These are phyloP conservation scores for Cyaniris semiargus DNA, from an alignment of 2,888 invertebrate species.

Conservation along the genomic window DNA sequence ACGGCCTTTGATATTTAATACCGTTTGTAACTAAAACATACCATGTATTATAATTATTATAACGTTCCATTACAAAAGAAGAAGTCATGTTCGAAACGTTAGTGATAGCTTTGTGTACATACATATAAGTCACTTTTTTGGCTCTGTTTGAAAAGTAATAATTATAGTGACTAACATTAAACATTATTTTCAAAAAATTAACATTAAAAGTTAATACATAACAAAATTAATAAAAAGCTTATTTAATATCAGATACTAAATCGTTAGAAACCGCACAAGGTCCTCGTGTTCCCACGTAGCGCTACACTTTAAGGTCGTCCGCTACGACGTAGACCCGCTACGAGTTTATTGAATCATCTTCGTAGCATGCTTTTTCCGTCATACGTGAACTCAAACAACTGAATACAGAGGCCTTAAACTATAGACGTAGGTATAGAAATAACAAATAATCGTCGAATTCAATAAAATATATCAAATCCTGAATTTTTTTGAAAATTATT, in stretches of 20 bases:
- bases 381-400: slow-evolving; percentile 6
- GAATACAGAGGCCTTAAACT: neutral
- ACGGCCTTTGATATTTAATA: slow-evolving; percentile 34
- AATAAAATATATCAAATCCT: neutral
- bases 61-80: neutral
- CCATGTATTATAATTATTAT: neutral
- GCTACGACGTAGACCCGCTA: slow-evolving; percentile 20
- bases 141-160: neutral
- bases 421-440: neutral
- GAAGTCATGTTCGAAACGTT: neutral
- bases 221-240: neutral
- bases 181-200: neutral
- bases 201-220: neutral
- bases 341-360: slow-evolving; percentile 12
- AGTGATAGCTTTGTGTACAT: neutral
- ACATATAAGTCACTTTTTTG: neutral
- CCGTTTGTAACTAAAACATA: slow-evolving; percentile 38
- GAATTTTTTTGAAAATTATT: neutral
- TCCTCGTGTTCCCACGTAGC: neutral
- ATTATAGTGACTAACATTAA: too few species aligned
- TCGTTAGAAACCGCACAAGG: neutral
- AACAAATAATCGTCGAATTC: neutral
- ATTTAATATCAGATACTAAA: neutral
- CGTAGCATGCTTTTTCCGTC: neutral
- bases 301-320: slow-evolving; percentile 12